Conservation (phyloP, 2,113 vertebrate genomes). For the Rhinichthys klamathensis region DNA sequence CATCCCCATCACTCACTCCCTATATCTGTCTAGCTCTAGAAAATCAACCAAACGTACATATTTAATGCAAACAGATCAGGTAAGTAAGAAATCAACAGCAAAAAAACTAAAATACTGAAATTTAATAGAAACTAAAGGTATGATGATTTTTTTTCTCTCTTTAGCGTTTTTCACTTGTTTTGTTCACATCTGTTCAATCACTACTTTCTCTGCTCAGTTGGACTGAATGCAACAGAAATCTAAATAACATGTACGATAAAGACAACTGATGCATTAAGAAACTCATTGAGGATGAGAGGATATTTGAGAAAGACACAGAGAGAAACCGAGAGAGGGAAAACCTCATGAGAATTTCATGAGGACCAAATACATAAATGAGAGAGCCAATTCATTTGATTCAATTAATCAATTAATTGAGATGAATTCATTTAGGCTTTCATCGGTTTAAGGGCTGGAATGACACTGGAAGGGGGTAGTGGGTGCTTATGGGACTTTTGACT, state of each 20-base stretch:
- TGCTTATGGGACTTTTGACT: constrained; percentile 65
- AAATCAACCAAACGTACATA: constrained; percentile 68
- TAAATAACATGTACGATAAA: constrained; percentile 82
- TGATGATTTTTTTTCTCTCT: constrained; percentile 68
- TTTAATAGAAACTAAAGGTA: constrained; percentile 80
- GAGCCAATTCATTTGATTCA: constrained; percentile 73
- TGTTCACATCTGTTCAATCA: constrained; percentile 56
- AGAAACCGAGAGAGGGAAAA: constrained; percentile 75
- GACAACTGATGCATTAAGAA: constrained; percentile 83
- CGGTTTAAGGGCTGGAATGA: constrained; percentile 75
- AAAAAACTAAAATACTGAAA: constrained; percentile 77
- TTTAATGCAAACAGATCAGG: constrained; percentile 76
- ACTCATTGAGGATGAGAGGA: constrained; percentile 79
- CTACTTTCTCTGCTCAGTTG: constrained; percentile 69
- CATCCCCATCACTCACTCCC: constrained; percentile 54
- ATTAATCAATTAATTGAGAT: constrained; percentile 73
- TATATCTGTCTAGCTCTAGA: constrained; percentile 61
- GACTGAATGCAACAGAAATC: constrained; percentile 80
- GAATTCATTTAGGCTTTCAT: constrained; percentile 74
- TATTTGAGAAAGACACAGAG: constrained; percentile 63
- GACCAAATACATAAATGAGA: constrained; percentile 70
- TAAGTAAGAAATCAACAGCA: constrained; percentile 79
- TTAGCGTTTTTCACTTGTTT: constrained; percentile 59
- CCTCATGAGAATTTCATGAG: constrained; percentile 68
- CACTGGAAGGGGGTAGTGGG: constrained; percentile 50